A percentile compares a stretch with the other conserved stretches of the same genome.
phyloP scores from a whole-genome alignment of 2,797 vertebrate genomes.

The Orientallactaga sibirica region DNA sequence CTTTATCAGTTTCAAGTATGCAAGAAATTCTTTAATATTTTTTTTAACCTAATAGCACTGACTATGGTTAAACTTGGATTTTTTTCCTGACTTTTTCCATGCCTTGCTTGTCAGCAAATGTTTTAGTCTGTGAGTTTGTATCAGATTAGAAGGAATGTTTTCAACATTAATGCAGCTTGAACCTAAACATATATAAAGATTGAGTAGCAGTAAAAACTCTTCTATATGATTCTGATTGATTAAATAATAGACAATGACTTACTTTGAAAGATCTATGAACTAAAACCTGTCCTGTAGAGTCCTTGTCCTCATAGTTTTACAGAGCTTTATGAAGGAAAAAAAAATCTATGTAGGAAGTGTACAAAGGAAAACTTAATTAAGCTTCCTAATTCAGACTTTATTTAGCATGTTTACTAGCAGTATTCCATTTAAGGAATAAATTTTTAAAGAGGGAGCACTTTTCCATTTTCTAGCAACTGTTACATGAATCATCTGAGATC shows the following conservation, averaged over 20 bases:
- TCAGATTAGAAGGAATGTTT: conserved; percentile 58
- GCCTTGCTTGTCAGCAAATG: conserved; percentile 56
- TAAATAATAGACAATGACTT: background rate
- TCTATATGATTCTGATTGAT: background rate
- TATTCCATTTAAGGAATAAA: background rate
- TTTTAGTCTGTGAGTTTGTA: conserved; percentile 38
- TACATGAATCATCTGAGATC: background rate
- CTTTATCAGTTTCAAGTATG: conserved; percentile 61
- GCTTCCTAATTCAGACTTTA: conserved; percentile 27
- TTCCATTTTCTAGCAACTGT: conserved; percentile 15
- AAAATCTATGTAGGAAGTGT: background rate
- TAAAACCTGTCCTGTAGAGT: background rate
- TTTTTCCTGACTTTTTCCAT: conserved; percentile 59
- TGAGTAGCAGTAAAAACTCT: conserved; percentile 37
- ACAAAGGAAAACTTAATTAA: background rate
- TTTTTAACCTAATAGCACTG: conserved; percentile 59
- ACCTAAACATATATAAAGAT: background rate
- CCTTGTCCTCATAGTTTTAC: background rate
- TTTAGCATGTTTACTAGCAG: conserved; percentile 23
- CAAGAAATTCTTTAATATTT: conserved; percentile 74
- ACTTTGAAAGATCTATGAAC: background rate
- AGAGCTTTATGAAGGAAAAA: conserved; percentile 9
- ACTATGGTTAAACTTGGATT: conserved; percentile 61
- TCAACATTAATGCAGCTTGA: conserved; percentile 20
- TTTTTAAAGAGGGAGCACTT: conserved; percentile 21